phyloP scores from a whole-genome alignment of 2,888 invertebrate species.

The Eilema caniola region DNA sequence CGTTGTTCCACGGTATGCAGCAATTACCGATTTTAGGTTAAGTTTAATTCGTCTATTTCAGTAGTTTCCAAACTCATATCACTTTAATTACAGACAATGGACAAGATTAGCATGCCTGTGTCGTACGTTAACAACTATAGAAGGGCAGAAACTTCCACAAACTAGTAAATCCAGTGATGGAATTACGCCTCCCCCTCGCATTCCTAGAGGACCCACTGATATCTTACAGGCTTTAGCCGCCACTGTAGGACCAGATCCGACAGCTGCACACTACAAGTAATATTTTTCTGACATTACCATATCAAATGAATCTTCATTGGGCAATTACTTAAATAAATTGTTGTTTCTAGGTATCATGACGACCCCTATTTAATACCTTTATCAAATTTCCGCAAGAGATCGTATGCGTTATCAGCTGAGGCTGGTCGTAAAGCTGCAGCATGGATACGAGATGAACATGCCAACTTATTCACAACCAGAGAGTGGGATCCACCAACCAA shows the following conservation, averaged over 20 bases:
- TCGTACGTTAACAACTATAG: conserved; percentile 70
- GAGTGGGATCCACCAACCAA: conserved; percentile 89
- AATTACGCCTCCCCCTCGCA: conserved; percentile 88
- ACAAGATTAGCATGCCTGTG: conserved; percentile 69
- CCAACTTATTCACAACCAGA: conserved; percentile 89
- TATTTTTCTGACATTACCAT: neutral
- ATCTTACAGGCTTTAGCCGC: conserved; percentile 92
- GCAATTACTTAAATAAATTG: neutral
- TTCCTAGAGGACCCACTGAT: conserved; percentile 93
- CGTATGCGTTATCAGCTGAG: conserved; percentile 93
- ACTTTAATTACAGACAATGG: conserved; percentile 68
- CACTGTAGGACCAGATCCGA: conserved; percentile 93
- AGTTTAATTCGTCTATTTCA: conserved; percentile 10
- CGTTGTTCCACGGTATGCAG: conserved; percentile 60
- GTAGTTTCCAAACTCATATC: neutral
- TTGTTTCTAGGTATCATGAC: conserved; percentile 90
- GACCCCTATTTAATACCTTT: conserved; percentile 95
- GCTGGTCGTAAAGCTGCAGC: conserved; percentile 95
- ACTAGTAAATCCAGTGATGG: conserved; percentile 71
- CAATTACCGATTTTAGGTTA: conserved; percentile 35
- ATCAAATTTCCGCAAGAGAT: conserved; percentile 89
- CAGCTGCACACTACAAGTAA: conserved; percentile 94
- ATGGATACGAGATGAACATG: conserved; percentile 92
- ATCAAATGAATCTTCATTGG: neutral
- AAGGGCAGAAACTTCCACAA: conserved; percentile 76